These are phyloP conservation scores for Anhinga anhinga DNA, from an alignment of 2,113 vertebrate species.

Conservation along the genomic window DNA sequence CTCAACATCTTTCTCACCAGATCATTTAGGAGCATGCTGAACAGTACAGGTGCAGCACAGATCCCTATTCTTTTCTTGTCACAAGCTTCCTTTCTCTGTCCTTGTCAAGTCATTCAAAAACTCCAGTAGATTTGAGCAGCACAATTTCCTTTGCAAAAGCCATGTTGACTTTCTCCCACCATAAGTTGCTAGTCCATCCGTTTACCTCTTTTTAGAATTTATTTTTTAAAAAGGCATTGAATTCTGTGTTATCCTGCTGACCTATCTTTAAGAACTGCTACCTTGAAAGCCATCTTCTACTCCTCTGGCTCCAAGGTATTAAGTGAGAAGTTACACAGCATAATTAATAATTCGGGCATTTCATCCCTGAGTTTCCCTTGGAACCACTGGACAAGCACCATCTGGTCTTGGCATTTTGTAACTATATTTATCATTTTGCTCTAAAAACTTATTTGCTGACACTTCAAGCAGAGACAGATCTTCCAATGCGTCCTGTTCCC, in stretches of 20 bases:
- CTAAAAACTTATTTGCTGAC: conserved; percentile 2
- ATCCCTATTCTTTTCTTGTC: background rate
- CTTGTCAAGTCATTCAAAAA: background rate
- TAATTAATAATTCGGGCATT: background rate
- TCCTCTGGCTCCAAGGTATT: background rate
- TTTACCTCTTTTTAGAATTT: background rate
- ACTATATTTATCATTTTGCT: conserved; percentile 2
- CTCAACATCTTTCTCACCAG: background rate
- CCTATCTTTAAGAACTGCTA: background rate
- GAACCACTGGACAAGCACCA: conserved; percentile 12
- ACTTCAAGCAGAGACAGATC: background rate
- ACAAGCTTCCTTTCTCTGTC: background rate
- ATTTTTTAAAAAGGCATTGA: background rate
- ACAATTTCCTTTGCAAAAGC: background rate
- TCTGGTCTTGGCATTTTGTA: conserved; percentile 7
- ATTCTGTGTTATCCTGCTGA: background rate
- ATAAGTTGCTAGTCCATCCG: background rate
- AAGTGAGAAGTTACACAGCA: background rate
- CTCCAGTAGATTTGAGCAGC: background rate
- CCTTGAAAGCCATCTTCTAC: background rate
- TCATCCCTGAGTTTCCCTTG: background rate
- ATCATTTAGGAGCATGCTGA: background rate
- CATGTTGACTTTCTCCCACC: background rate
- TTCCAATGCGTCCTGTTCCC: background rate
- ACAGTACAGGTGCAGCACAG: background rate